These are phyloP conservation scores for Bucorvus abyssinicus DNA, from an alignment of 2,797 vertebrate species.

Conservation along the genomic window DNA sequence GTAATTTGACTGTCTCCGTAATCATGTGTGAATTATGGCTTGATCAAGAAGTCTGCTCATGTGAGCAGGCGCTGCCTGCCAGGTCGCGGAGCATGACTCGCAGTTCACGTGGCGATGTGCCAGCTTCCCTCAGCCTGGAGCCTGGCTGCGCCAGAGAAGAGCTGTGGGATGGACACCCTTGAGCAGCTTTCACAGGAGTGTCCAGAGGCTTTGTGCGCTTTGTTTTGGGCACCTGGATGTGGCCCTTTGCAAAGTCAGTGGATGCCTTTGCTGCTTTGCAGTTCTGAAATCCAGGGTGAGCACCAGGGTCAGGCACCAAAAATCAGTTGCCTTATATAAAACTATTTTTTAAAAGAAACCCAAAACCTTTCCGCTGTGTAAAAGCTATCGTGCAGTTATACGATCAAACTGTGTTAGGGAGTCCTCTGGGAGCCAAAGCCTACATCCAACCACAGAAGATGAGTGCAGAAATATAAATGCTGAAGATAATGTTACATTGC, in stretches of 20 bases:
- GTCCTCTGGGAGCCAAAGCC: neutral
- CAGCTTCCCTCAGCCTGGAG: neutral
- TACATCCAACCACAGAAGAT: neutral
- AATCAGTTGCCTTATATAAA: neutral
- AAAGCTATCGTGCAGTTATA: neutral
- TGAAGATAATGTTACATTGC: slow-evolving; percentile 26
- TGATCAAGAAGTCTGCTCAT: accelerated
- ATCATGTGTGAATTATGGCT: neutral
- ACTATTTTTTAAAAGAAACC: neutral
- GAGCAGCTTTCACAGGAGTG: neutral
- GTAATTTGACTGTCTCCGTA: neutral
- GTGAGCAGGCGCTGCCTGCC: neutral
- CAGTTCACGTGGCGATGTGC: accelerated
- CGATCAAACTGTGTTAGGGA: neutral
- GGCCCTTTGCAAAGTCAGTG: neutral
- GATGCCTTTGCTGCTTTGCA: neutral
- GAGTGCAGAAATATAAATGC: neutral
- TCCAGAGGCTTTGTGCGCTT: accelerated
- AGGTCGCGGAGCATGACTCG: accelerated
- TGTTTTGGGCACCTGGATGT: neutral
- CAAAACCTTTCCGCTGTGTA: neutral
- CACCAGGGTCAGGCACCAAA: neutral
- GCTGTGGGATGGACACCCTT: neutral
- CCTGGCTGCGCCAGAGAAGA: neutral
- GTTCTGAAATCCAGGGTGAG: neutral